Conservation (phyloP, 2,888 invertebrate species). For the Cyclophora albipunctata region DNA sequence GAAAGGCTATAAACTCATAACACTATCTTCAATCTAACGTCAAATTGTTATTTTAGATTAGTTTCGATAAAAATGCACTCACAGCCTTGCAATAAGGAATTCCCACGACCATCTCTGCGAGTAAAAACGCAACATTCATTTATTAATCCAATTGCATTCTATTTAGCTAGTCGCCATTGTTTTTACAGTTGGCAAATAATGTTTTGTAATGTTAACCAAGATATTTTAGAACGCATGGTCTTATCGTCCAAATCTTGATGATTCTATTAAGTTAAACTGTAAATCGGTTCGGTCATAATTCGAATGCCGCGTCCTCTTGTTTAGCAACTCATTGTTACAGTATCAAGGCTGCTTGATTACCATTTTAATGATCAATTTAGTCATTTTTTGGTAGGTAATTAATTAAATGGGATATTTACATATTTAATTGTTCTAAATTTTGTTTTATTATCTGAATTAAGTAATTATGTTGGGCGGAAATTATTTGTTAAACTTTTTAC, state of each 20-base stretch:
- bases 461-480: no score
- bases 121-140: no score
- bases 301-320: slow-evolving; percentile 24
- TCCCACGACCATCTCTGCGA: background rate
- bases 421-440: no score
- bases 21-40: no score
- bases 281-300: slow-evolving; percentile 23
- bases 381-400: no score
- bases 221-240: slow-evolving; percentile 25
- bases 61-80: no score
- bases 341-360: slow-evolving; percentile 22
- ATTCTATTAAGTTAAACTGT: no score
- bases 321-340: slow-evolving; percentile 22
- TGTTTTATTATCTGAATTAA: no score
- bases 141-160: background rate
- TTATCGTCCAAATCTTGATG: slow-evolving; percentile 27
- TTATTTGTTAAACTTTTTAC: no score
- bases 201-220: slow-evolving; percentile 50
- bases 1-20: no score
- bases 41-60: no score
- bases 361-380: slow-evolving; percentile 13
- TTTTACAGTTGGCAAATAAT: slow-evolving; percentile 29
- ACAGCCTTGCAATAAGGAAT: background rate
- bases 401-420: no score
- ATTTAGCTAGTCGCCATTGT: background rate